These are phyloP conservation scores for Anguilla megastoma DNA, from an alignment of 2,797 vertebrate genomes.

Conservation along the genomic window DNA sequence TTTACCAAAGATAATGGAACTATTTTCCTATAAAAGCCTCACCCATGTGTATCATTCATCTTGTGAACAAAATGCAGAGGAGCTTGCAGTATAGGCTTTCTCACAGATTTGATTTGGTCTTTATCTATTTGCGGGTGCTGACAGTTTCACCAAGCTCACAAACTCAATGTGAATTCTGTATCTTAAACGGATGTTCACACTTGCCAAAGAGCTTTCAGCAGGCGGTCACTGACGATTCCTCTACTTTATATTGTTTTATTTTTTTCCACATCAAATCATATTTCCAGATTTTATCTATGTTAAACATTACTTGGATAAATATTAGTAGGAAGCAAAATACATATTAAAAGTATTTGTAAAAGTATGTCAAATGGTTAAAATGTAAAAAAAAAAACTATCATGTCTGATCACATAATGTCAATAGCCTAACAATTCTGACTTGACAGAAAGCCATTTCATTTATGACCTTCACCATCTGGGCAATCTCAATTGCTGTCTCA, in stretches of 20 bases:
- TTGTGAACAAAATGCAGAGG: conserved; percentile 32
- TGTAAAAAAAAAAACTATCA: no score
- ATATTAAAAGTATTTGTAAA: neutral
- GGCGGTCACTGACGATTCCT: conserved; percentile 59
- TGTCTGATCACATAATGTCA: no score
- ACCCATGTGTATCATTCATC: conserved; percentile 20
- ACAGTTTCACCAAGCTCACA: conserved; percentile 61
- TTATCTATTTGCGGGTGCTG: conserved; percentile 62
- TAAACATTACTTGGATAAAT: no score
- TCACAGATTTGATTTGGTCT: conserved; percentile 53
- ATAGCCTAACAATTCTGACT: no score
- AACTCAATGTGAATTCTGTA: conserved; percentile 53
- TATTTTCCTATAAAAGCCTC: conserved; percentile 11
- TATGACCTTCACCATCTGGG: no score
- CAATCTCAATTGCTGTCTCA: no score
- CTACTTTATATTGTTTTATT: neutral
- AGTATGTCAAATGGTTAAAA: no score
- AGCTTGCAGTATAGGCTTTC: conserved; percentile 42
- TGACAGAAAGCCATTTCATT: no score
- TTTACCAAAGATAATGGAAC: conserved; percentile 36
- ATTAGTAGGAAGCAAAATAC: neutral
- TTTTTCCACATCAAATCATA: no score
- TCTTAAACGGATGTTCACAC: conserved; percentile 63
- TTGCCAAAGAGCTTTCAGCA: conserved; percentile 67
- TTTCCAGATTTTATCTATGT: no score